Base-by-base conservation (phyloP, 1,140 invertebrate genomes). In the Zaprionus ghesquierei region DNA sequence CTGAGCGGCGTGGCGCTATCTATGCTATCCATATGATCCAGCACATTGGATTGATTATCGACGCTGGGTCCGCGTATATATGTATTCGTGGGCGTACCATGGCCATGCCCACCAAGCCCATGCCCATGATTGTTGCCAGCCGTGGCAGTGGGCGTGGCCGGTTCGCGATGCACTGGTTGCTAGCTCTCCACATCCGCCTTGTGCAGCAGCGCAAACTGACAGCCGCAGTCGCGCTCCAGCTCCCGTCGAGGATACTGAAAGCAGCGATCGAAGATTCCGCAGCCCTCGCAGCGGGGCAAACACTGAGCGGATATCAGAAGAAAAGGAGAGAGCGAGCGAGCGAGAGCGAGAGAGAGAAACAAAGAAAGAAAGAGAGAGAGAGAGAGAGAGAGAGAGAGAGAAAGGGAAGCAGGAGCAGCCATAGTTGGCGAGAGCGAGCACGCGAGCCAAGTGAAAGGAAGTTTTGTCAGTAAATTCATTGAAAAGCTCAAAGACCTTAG, bases 191-290 rank as follows among this genome's bases (percentile, higher is more conserved):
- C 94, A 84, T 96, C 95, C 75, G 94, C 96, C 82, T 96, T 95
- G 93, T 97, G 96, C 85, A 97, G 94, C 90, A 97, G 94, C 87
- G 96, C 96, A 92, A 97, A 97, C 92, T 97, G 96, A 94, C 96
- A 97, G 93, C 96, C 96, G 92, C 96, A 97, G 92, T 97, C 96
- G 87, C 96, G 94, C 89, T 96, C 96, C 90, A 94, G 92, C 77
- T 94, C 92, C 91, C 95, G 94, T 77, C 95, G 94, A 73, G 95
- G 95, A 92, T 95, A 95, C 92, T 95, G 95, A 94, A 96, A 96
- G 94, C 96, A 97, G 92, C 95, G 95, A 92, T 96, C 95, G 93
- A 96, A 95, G 69, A 96, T 93, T 91, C 96, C 96, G 94, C 96
- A 97, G 89, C 95, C 95, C 92, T 95, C 95, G 93, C 91, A 92